These are phyloP conservation scores for Hycleus cichorii DNA, from an alignment of 1,140 invertebrate species.

Conservation along the genomic window DNA sequence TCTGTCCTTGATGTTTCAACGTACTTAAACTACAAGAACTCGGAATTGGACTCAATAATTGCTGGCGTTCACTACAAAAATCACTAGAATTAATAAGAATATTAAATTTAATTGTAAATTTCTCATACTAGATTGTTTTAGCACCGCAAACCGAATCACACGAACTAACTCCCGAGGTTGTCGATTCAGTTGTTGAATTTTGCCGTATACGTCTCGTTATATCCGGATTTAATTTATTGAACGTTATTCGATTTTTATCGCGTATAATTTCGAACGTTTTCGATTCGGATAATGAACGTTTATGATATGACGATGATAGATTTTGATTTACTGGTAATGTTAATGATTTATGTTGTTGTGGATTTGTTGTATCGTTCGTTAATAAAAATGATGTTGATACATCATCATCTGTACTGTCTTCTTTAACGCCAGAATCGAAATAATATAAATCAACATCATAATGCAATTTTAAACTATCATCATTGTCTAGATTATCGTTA, in stretches of 20 bases:
- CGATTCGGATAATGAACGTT: slow-evolving; percentile 55
- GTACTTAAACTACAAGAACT: slow-evolving; percentile 60
- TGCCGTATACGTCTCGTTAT: slow-evolving; percentile 44
- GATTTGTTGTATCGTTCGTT: not conserved
- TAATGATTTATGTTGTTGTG: slow-evolving; percentile 42
- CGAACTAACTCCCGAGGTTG: slow-evolving; percentile 69
- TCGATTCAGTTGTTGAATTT: slow-evolving; percentile 60
- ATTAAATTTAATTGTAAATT: slow-evolving; percentile 2
- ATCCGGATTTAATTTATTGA: slow-evolving; percentile 13
- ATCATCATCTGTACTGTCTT: slow-evolving; percentile 10
- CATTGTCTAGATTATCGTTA: not conserved
- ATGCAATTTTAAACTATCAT: not conserved
- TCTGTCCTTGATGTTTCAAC: slow-evolving; percentile 30
- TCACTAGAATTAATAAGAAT: not conserved
- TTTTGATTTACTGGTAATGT: slow-evolving; percentile 47
- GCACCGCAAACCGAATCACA: slow-evolving; percentile 59
- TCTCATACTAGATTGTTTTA: slow-evolving; percentile 48
- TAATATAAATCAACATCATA: not conserved
- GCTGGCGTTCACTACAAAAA: slow-evolving; percentile 15
- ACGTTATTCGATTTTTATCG: slow-evolving; percentile 17
- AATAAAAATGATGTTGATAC: slow-evolving; percentile 1
- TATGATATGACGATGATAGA: slow-evolving; percentile 44
- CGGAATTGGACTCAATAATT: slow-evolving; percentile 68
- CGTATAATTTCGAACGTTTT: slow-evolving; percentile 47
- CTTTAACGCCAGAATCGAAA: slow-evolving; percentile 8